Conservation (phyloP, 92 coral and sea anemone genomes). For the Pocillopora meandrina region DNA sequence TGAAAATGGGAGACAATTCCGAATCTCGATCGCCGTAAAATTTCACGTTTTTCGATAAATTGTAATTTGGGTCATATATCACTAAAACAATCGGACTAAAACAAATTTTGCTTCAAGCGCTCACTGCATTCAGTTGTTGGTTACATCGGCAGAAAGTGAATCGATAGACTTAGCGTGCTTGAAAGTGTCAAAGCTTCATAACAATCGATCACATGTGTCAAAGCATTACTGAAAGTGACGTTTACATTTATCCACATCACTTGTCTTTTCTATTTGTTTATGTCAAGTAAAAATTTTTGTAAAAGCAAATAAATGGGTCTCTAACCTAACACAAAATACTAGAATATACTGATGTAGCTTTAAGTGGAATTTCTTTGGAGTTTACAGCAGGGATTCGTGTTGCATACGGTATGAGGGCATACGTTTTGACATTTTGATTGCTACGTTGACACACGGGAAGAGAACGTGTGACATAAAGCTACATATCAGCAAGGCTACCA, state of each 20-base stretch:
- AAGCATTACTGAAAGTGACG: not conserved
- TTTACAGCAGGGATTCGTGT: not conserved
- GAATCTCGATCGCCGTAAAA: not conserved
- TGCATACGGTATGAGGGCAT: not conserved
- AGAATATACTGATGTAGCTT: not conserved
- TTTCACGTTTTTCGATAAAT: too few relatives aligned
- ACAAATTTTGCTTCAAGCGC: too few relatives aligned
- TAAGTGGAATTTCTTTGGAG: not conserved
- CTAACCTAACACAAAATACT: conserved; percentile 5
- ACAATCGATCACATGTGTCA: not conserved
- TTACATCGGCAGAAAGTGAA: not conserved
- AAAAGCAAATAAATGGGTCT: conserved; percentile 3
- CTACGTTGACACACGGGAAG: too few relatives aligned
- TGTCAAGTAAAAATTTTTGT: not conserved
- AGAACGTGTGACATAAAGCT: too few relatives aligned
- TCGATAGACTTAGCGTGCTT: not conserved
- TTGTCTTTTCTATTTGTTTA: not conserved
- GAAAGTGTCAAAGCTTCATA: not conserved
- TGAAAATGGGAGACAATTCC: too few relatives aligned
- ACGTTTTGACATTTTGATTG: too few relatives aligned
- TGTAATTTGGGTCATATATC: too few relatives aligned
- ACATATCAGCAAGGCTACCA: not conserved
- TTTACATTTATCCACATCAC: not conserved
- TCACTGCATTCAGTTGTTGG: too few relatives aligned
- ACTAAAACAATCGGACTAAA: too few relatives aligned